These are phyloP conservation scores for Eupeodes luniger DNA, from an alignment of 2,888 invertebrate species.

Conservation along the genomic window DNA sequence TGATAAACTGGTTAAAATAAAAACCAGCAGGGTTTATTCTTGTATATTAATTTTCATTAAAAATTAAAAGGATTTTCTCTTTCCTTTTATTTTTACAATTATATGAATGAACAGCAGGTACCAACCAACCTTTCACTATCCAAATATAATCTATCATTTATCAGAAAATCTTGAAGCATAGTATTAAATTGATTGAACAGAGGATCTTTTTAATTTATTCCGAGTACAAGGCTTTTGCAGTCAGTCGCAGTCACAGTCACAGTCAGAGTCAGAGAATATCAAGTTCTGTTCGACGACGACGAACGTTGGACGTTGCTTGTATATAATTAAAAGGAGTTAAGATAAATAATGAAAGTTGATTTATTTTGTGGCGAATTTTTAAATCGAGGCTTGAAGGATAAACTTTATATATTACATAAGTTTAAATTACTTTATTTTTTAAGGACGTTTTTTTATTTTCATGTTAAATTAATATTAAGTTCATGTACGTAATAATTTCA, in stretches of 20 bases:
- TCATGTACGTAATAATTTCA: too few species aligned
- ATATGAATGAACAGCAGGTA: neutral
- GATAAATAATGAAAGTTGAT: conserved; percentile 2
- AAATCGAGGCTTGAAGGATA: neutral
- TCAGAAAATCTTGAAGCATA: conserved; percentile 16
- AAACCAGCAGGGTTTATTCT: neutral
- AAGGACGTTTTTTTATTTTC: neutral
- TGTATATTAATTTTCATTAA: neutral
- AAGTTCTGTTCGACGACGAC: too few species aligned
- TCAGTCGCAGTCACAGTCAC: neutral
- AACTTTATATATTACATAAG: neutral
- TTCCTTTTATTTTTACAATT: neutral
- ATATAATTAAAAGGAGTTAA: conserved; percentile 12
- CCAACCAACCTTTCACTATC: too few species aligned
- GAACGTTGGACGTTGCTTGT: neutral
- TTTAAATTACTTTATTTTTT: neutral
- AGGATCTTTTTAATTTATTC: conserved; percentile 6
- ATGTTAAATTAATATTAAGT: too few species aligned
- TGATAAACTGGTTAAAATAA: neutral
- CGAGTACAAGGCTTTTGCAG: neutral
- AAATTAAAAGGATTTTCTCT: neutral
- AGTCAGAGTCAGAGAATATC: too few species aligned
- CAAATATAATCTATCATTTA: conserved; percentile 15
- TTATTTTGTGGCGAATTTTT: neutral
- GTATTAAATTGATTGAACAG: conserved; percentile 8